Evolutionary conservation across 2,888 invertebrate species (phyloP), one percentile per base, ranked within the genome.

Genomic region (Lochmaea capreae): DNA sequence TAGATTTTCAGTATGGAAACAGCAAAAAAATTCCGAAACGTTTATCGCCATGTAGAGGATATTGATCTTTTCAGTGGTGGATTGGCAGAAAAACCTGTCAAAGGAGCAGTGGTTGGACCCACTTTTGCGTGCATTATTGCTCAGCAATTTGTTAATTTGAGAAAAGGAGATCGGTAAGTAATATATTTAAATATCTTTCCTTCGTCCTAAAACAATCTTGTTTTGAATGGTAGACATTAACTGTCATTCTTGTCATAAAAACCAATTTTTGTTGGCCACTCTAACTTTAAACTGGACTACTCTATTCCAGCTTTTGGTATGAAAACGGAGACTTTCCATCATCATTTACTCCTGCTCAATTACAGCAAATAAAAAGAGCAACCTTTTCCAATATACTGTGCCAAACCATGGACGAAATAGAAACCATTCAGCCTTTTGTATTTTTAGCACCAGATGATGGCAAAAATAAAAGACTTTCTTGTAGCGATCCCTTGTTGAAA

Each of bases 41-140:
- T 89, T 1, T 89, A 88, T 78, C 89, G 91, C 42, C 90, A 93
- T 76, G 92, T 95, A 0, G 93, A 95, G 72, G 96, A 97, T 83
- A 92, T 97, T 73, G 96, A 97, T 84, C 87, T 96, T 1, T 96
- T 95, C 84, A 91, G 95, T 0, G 96, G 93, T 10, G 96, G 94
- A 0, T 90, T 96, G 83, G 93, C 95, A 0, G 96, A 96, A 83
- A 90, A 92, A 52, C 94, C 95, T 0, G 93, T 96, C 0, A 88
- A 92, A 0, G 94, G 94, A 0, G 95, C 94, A 0, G 87, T 96
- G 2, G 94, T 96, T 0, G 96, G 96, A 0, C 95, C 96, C 0
- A 95, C 95, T 0, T 95, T 96, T 81, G 95, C 95, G 42, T 97
- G 96, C 83, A 94, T 97, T 71, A 93, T 96, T 62, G 96, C 95